phyloP scores from a whole-genome alignment of 2,113 vertebrate species.

The Serilophus lunatus region DNA sequence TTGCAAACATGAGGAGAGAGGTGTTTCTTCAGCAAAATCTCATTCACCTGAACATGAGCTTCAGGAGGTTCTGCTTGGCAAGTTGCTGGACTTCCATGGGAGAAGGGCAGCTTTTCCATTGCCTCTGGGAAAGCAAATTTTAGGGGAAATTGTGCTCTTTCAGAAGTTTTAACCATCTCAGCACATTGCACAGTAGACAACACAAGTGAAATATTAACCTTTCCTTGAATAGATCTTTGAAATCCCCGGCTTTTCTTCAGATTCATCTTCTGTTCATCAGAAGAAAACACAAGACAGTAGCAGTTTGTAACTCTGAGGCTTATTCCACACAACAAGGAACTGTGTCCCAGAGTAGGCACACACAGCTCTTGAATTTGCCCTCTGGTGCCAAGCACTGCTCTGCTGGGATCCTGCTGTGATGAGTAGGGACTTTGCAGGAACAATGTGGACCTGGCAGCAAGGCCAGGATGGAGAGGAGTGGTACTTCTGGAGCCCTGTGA shows the following conservation, averaged over 20 bases:
- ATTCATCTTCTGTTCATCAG: background rate
- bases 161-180: background rate
- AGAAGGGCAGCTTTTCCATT: background rate
- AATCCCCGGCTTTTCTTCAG: background rate
- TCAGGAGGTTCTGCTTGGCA: background rate
- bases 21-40: background rate
- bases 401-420: fast-evolving
- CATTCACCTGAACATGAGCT: fast-evolving
- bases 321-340: background rate
- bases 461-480: background rate
- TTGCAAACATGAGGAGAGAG: background rate
- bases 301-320: background rate
- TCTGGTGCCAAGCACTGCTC: background rate
- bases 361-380: background rate
- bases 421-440: background rate
- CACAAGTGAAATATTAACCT: background rate
- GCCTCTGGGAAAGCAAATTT: background rate
- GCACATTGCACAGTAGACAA: background rate
- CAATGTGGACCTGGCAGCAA: background rate
- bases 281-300: background rate
- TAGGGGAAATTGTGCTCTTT: background rate
- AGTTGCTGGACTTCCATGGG: background rate
- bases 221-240: background rate
- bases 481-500: background rate
- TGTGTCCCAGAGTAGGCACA: background rate